These are phyloP conservation scores for Nemapogon koenigi DNA, from an alignment of 2,888 invertebrate species.

Conservation along the genomic window DNA sequence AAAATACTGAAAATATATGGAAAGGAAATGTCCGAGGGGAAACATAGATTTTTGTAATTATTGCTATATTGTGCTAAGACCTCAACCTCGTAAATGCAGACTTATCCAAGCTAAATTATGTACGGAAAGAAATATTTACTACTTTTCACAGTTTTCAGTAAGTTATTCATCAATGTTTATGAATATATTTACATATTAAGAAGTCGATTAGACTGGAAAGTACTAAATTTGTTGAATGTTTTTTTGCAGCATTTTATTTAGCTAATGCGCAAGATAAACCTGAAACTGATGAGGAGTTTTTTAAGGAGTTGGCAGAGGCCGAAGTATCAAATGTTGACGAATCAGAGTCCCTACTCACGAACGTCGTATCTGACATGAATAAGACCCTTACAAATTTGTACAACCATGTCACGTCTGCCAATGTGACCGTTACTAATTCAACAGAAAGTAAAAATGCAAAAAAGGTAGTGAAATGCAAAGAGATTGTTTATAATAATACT, in stretches of 20 bases:
- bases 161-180: too few species aligned
- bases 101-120: too few species aligned
- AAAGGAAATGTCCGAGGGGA: too few species aligned
- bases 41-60: too few species aligned
- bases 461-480: constrained; percentile 49
- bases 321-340: constrained; percentile 46
- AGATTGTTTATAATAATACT: constrained; percentile 35
- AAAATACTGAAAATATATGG: too few species aligned
- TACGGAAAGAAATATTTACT: background rate
- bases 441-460: constrained; percentile 46
- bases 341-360: constrained; percentile 48
- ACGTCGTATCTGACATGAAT: constrained; percentile 52
- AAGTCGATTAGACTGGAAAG: too few species aligned
- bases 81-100: too few species aligned
- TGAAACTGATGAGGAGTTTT: constrained; percentile 31
- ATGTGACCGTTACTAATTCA: constrained; percentile 37
- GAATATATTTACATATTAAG: too few species aligned
- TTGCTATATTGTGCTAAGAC: too few species aligned
- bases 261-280: constrained; percentile 37
- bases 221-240: background rate
- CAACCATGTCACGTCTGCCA: constrained; percentile 49
- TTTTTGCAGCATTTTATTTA: constrained; percentile 26
- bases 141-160: background rate
- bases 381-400: constrained; percentile 50
- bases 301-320: constrained; percentile 21